Evolutionary conservation across 1,140 invertebrate species (phyloP), one percentile per base, ranked within the genome.

Genomic region (Drosophila sp.): DNA sequence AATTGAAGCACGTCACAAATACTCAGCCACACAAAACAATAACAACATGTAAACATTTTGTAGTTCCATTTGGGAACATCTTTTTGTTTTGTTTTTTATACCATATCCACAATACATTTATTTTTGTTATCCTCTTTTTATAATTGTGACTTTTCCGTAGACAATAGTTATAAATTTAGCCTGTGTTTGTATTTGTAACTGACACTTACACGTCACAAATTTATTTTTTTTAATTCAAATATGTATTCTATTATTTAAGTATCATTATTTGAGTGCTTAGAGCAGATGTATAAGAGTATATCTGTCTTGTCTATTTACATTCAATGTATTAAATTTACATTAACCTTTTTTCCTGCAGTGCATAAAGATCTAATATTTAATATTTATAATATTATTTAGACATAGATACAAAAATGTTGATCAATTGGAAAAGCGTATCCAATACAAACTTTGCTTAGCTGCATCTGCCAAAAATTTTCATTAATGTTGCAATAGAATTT

Each of bases 401-500:
- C 16, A 46, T 38, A 27, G 3, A 18, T 56, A 40, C 13, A 48
- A n/a, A 40, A 3, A 38, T 27, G 8, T 67, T 34, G 36, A 43
- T 7, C 45, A 59, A 38, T 9, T 5, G 14, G 7, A 18, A 4
- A 21, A 21, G 21, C 21, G 21, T 32, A 1, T 14, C 11, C 50
- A 32, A 54, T 29, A 16, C 8, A 14, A 67, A 25, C 34, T 51
- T 59, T 21, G 25, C 56, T 34, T 50, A 16, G 14, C 9, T 48
- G 65, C 36, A 53, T 14, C 14, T 40, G 32, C 32, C 41, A 46
- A 56, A 70, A 40, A 38, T 63, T 21, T 63, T 63, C 48, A 63
- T 70, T 70, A 70, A 56, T n/a, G 56, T 48, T 62, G 67, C 59
- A 63, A 48, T 71, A 41, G 50, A 48, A 46, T 61, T 59, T 50